These are phyloP conservation scores for Amblyornis subalaris DNA, from an alignment of 2,113 vertebrate species.

Conservation along the genomic window DNA sequence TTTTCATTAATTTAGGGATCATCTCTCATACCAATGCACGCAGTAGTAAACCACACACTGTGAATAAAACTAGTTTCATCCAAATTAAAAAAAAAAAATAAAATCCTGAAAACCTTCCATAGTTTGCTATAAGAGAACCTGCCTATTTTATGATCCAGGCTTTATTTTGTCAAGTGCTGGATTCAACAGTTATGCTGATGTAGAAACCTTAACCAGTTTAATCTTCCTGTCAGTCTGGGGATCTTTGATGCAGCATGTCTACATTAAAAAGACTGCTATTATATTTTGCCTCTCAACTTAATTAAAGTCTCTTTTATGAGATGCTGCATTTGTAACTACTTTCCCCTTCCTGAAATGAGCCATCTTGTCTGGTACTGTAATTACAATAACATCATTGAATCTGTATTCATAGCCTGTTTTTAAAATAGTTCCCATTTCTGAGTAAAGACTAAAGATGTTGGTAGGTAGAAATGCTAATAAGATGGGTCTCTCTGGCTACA, in stretches of 20 bases:
- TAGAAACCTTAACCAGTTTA: not conserved
- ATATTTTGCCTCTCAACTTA: conserved; percentile 17
- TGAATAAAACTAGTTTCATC: not conserved
- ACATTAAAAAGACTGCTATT: conserved; percentile 7
- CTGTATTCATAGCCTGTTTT: conserved; percentile 34
- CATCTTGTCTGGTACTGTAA: conserved; percentile 39
- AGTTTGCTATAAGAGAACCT: not conserved
- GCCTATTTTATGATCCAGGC: not conserved
- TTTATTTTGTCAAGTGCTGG: not conserved
- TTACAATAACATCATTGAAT: conserved; percentile 37
- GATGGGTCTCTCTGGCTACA: not conserved
- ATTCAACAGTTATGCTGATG: not conserved
- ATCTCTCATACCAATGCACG: not conserved
- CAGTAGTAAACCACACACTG: not conserved
- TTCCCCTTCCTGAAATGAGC: conserved; percentile 40
- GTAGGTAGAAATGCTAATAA: conserved; percentile 5
- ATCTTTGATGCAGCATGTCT: conserved; percentile 9
- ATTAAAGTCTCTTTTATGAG: conserved; percentile 51
- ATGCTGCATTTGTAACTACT: conserved; percentile 20
- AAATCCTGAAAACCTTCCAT: not conserved
- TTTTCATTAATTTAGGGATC: not conserved
- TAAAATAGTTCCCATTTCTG: conserved; percentile 26
- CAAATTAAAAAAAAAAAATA: not conserved
- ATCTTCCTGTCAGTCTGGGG: not conserved
- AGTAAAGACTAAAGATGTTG: conserved; percentile 5